These are phyloP conservation scores for Epinephelus lanceolatus DNA, from an alignment of 2,113 vertebrate species.

Conservation along the genomic window DNA sequence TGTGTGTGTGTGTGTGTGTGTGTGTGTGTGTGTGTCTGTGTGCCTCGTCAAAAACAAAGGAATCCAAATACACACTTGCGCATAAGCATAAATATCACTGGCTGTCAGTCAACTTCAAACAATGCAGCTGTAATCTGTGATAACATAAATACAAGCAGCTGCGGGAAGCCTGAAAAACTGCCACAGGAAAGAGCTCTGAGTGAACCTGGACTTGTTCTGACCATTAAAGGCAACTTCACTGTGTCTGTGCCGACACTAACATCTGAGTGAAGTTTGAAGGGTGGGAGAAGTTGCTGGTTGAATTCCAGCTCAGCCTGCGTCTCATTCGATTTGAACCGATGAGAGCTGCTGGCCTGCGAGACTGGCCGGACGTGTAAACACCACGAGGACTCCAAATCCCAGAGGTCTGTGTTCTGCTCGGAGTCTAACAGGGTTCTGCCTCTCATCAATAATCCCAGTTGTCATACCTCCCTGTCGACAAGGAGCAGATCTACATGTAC, in stretches of 20 bases:
- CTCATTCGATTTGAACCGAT: not conserved
- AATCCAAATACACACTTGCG: conserved; percentile 64
- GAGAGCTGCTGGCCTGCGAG: not conserved
- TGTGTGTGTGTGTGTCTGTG: conserved; percentile 26
- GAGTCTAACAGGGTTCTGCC: conserved; percentile 67
- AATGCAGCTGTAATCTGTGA: conserved; percentile 76
- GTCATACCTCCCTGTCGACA: conserved; percentile 76
- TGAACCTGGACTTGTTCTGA: conserved; percentile 18
- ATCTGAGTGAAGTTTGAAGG: not conserved
- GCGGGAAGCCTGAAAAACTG: conserved; percentile 39
- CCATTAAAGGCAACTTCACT: conserved; percentile 34
- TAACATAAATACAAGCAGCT: conserved; percentile 72
- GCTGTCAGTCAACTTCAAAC: conserved; percentile 80
- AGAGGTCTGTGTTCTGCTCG: conserved; percentile 58
- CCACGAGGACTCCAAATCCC: conserved; percentile 66
- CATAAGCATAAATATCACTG: conserved; percentile 74
- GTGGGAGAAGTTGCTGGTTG: conserved; percentile 10
- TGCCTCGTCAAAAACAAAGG: conserved; percentile 72
- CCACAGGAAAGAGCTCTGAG: conserved; percentile 10
- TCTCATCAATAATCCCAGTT: conserved; percentile 79
- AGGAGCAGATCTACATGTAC: conserved; percentile 67
- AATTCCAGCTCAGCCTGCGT: conserved; percentile 13
- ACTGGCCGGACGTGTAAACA: conserved; percentile 52
- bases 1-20: conserved; percentile 15
- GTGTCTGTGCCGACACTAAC: not conserved